Base-by-base conservation (phyloP, 1,140 invertebrate genomes). In the Ceratoteleas bidentatus region DNA sequence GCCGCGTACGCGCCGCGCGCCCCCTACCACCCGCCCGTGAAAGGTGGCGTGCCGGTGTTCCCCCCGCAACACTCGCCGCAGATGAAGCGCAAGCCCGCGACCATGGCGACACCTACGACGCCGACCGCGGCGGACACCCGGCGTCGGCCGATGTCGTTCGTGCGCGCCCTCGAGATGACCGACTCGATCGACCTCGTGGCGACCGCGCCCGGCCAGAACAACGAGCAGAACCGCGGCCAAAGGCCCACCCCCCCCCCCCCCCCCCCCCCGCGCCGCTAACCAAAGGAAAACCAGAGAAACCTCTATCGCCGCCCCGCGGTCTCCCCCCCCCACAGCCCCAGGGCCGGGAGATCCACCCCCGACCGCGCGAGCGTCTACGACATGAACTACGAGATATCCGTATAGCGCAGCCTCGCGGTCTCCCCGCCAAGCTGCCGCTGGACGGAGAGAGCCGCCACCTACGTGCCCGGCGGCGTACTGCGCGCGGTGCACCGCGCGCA, bases 371-470 rank as follows among this genome's bases (percentile, higher is more conserved):
- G 96, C 91, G 95, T 97, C 66, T 98, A 98, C 89, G 97, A 98
- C 91, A 97, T 97, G 95, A 98, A 97, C 92, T 98, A 98, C 91
- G 97, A 98, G 92, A 98, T 98, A 91, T 98, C 97, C 65, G 97
- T 98, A 92, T 95, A 94, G 92, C 91, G 87, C 85, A 89, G 50
- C 73, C 86, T 85, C 69, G 73, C 79, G 75, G 81, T 88, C 88
- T 88, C 87, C 85, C 84, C 84, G 61, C 87, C 85, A 77, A 85
- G 83, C 62, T 87, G 85, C 64, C 83, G 84, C 70, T 89, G 87
- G 89, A 85, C 86, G 87, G 88, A 89, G 87, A 88, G 85, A 73
- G 62, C 84, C 70, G 81, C 85, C 70, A 70, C 83, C n/a, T 50
- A 47, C 4, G 36, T 50, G n/a, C 56, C 64, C 47, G 69, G 57